phyloP scores from a whole-genome alignment of 2,113 vertebrate species.

The Varanus salvator region DNA sequence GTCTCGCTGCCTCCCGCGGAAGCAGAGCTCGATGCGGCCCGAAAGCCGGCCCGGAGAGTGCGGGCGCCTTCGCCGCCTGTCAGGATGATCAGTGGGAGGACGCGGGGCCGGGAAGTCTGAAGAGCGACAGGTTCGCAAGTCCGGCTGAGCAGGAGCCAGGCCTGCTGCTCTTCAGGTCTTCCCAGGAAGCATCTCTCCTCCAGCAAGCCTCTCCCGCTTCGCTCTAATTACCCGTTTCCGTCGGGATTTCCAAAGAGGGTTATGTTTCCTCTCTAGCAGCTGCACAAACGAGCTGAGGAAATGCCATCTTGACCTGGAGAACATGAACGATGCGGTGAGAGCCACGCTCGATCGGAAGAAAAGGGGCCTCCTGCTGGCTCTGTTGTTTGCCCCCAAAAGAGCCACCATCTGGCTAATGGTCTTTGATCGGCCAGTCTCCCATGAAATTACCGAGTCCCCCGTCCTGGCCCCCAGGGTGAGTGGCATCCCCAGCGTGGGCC shows the following conservation, averaged over 20 bases:
- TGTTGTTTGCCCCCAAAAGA: background rate
- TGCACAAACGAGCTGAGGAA: background rate
- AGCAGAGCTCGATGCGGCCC: background rate
- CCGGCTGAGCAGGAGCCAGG: background rate
- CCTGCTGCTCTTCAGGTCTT: background rate
- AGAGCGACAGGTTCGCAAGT: background rate
- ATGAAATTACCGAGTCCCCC: background rate
- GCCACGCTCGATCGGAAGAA: background rate
- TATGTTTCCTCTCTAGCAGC: background rate
- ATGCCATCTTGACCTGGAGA: background rate
- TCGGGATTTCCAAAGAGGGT: background rate
- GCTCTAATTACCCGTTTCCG: background rate
- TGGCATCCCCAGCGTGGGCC: background rate
- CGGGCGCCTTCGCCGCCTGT: constrained; percentile 33
- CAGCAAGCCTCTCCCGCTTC: background rate
- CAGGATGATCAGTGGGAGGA: constrained; percentile 9
- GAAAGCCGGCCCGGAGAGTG: constrained; percentile 12
- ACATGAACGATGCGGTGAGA: background rate
- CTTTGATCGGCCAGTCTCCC: background rate
- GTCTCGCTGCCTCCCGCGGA: background rate
- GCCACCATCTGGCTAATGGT: background rate
- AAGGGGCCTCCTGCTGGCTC: background rate
- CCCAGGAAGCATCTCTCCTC: background rate
- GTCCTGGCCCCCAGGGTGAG: background rate
- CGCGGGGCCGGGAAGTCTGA: background rate